Evolutionary conservation across 2,888 invertebrate genomes (phyloP).

Genomic region (Nomada lathburiana): DNA sequence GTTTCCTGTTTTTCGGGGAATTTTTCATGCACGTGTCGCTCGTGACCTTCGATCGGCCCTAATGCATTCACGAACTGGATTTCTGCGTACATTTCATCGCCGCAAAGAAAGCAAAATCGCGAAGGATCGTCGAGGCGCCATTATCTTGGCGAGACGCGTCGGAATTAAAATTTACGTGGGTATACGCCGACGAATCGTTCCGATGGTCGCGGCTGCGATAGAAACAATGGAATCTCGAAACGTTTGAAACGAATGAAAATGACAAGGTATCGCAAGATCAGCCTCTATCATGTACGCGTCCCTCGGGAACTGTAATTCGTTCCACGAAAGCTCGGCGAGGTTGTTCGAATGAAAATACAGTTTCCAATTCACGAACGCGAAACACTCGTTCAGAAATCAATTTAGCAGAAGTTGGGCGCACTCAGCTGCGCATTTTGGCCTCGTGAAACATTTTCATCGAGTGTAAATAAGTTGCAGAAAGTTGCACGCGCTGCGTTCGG

Average conservation of each 20-base stretch:
- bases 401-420: conserved; percentile 33
- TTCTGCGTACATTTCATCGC: not conserved
- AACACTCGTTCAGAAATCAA: conserved; percentile 23
- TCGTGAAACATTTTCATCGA: conserved; percentile 17
- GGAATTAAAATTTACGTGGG: conserved; percentile 47
- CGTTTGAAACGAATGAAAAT: too few species aligned
- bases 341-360: conserved; percentile 3
- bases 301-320: not conserved
- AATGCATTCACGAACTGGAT: conserved; percentile 27
- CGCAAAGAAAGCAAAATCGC: conserved; percentile 10
- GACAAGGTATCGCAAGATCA: too few species aligned
- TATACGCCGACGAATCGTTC: conserved; percentile 38
- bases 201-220: not conserved
- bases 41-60: conserved; percentile 48
- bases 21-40: conserved; percentile 11
- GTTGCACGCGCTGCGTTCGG: conserved; percentile 8
- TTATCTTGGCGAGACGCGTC: conserved; percentile 31
- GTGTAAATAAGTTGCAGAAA: conserved; percentile 22
- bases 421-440: conserved; percentile 13
- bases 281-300: not conserved
- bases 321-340: not conserved
- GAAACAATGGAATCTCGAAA: too few species aligned
- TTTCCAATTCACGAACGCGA: not conserved
- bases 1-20: conserved; percentile 41
- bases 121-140: conserved; percentile 35